Conservation (phyloP, 2,113 vertebrate species). For the Tetraodon nigroviridis region DNA sequence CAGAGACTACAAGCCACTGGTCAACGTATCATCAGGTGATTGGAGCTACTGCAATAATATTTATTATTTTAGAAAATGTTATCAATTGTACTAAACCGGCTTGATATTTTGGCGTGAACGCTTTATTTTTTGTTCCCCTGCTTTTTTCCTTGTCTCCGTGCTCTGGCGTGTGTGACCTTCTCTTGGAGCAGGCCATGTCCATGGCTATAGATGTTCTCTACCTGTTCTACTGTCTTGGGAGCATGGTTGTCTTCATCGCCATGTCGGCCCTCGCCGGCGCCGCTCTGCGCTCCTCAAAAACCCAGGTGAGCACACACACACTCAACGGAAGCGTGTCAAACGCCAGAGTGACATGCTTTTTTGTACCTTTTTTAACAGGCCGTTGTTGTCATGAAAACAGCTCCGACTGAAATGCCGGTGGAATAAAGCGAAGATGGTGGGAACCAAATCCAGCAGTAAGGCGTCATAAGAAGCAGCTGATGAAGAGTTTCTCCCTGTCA, state of each 20-base stretch:
- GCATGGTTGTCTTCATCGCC: slow-evolving; percentile 38
- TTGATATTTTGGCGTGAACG: background rate
- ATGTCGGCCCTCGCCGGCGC: slow-evolving; percentile 49
- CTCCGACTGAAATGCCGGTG: slow-evolving; percentile 1
- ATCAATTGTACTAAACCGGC: background rate
- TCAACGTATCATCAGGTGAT: background rate
- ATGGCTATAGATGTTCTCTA: background rate
- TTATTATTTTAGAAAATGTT: background rate
- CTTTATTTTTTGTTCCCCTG: background rate
- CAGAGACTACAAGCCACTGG: background rate
- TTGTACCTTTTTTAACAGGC: slow-evolving; percentile 37
- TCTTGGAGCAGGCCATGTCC: slow-evolving; percentile 18
- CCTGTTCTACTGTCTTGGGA: slow-evolving; percentile 18
- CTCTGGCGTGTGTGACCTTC: background rate
- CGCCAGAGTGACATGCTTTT: background rate
- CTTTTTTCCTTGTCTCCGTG: background rate
- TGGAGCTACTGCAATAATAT: background rate
- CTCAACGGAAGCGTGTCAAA: background rate
- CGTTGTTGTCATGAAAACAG: slow-evolving; percentile 32
- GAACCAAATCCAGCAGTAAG: too few relatives aligned
- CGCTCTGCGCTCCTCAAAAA: slow-evolving; percentile 55
- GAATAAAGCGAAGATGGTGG: slow-evolving; percentile 22
- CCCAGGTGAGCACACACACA: slow-evolving; percentile 38
- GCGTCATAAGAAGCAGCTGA: too few relatives aligned
- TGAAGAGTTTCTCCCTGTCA: background rate